These are phyloP conservation scores for Drosophila novamexicana DNA, from an alignment of 1,140 invertebrate genomes.

Conservation along the genomic window DNA sequence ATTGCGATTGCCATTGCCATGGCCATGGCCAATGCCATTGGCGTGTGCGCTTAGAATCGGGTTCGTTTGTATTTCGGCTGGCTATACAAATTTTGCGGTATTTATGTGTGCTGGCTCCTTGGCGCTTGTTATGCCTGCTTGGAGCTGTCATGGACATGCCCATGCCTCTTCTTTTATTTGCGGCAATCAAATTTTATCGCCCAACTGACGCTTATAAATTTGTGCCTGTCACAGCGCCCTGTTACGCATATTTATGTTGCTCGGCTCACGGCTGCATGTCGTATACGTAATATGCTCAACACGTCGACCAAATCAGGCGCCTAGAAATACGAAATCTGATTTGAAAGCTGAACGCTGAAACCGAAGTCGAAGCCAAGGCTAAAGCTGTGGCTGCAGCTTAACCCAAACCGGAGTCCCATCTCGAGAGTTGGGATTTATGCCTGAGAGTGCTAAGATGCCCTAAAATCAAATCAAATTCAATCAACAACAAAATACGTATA, in stretches of 20 bases:
- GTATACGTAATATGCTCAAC: constrained; percentile 73
- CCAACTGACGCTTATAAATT: constrained; percentile 78
- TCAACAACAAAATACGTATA: constrained; percentile 35
- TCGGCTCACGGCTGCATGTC: constrained; percentile 24
- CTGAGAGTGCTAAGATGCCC: constrained; percentile 14
- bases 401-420: not conserved
- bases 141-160: constrained; percentile 9
- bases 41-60: constrained; percentile 28
- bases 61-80: constrained; percentile 33
- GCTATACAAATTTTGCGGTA: constrained; percentile 47
- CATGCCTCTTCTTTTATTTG: constrained; percentile 56
- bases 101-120: constrained; percentile 14
- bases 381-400: not conserved
- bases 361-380: not conserved
- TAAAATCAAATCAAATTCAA: constrained; percentile 70
- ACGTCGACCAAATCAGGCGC: constrained; percentile 42
- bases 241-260: constrained; percentile 66
- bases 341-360: not conserved
- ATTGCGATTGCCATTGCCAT: not conserved
- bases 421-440: constrained; percentile 9
- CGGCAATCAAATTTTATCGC: constrained; percentile 76
- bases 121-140: constrained; percentile 4
- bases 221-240: constrained; percentile 55
- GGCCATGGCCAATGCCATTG: not conserved
- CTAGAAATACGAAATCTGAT: constrained; percentile 20